Base-by-base conservation (phyloP, 37 sponge, comb jelly and placozoan species). In the Amphimedon queenslandica region DNA sequence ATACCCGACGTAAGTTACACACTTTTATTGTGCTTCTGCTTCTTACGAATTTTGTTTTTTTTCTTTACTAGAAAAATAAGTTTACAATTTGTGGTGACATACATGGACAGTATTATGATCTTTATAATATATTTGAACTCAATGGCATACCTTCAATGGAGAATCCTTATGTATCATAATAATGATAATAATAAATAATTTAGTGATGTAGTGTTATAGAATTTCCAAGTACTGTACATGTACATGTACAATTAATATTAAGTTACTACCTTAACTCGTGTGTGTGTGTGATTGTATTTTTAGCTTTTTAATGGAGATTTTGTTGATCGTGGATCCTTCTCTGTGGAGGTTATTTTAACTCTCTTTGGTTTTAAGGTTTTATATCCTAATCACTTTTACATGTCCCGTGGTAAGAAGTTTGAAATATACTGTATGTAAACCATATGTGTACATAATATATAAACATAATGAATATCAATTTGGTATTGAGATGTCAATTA, bases 41-140 rank as follows among this genome's bases (percentile, higher is more conserved):
- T n/a, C 29, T 40, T 42, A n/a, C 23, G 16, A 35, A 28, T 40
- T 38, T 57, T 67, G 13, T 40, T 29, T 58, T 35, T 8, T 41
- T 38, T 43, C 57, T 1, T 67, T 25, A 34, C 20, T 53, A 88
- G 88, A 64, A 83, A 69, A 80, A 82, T 58, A 87, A 89, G 40
- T 93, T 94, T 64, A 98, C 95, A 56, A 84, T 98, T 8, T 98
- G 99, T 87, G 99, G 99, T 0, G 99, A 98, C 77, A 94, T 98
- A 55, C 99, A 98, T 43, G 99, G 99, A 55, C 99, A 98, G 70
- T 98, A 76, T 58, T 98, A 98, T 71, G 99, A 98, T 57, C 87
- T 98, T 0, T 83, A 92, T 24, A 98, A 98, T 75, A 92, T 98
- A 63, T 98, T 98, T 55, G 63, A 92, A 43, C 84, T 98, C 28